Conservation (phyloP, 1,140 invertebrate species). For the Thaumatotibia leucotreta region DNA sequence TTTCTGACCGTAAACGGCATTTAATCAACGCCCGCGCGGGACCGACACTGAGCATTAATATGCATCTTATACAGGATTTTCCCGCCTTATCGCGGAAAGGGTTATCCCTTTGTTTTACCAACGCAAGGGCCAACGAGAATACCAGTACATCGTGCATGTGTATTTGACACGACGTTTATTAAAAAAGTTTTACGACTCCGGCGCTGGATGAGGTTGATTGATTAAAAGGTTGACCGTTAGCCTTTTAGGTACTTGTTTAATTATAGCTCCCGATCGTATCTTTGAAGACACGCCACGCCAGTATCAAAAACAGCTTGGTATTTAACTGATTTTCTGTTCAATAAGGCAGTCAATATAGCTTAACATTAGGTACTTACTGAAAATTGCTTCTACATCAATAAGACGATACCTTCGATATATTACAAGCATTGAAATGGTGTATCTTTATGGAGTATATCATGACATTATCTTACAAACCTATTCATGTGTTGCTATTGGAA, state of each 20-base stretch:
- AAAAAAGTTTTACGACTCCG: not conserved
- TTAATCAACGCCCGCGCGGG: not conserved
- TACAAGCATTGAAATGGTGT: no score
- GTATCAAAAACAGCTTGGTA: not conserved
- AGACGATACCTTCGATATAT: no score
- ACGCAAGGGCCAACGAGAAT: not conserved
- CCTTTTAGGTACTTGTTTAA: not conserved
- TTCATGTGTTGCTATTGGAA: no score
- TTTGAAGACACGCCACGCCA: not conserved
- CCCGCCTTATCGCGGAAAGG: constrained; percentile 2
- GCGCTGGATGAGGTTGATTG: not conserved
- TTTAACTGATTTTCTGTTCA: not conserved
- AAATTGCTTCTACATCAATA: no score
- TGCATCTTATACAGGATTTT: not conserved
- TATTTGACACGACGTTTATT: constrained; percentile 3
- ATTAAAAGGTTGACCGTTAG: not conserved
- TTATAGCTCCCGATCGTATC: no score
- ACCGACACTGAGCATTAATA: not conserved
- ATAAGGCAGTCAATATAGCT: not conserved
- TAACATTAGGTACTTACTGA: no score
- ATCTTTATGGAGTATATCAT: no score
- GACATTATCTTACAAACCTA: no score
- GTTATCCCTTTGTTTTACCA: not conserved
- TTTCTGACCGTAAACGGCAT: not conserved
- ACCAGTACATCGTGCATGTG: not conserved